Base-by-base conservation (phyloP, 2,888 invertebrate species). In the Drosophila melanosoma region DNA sequence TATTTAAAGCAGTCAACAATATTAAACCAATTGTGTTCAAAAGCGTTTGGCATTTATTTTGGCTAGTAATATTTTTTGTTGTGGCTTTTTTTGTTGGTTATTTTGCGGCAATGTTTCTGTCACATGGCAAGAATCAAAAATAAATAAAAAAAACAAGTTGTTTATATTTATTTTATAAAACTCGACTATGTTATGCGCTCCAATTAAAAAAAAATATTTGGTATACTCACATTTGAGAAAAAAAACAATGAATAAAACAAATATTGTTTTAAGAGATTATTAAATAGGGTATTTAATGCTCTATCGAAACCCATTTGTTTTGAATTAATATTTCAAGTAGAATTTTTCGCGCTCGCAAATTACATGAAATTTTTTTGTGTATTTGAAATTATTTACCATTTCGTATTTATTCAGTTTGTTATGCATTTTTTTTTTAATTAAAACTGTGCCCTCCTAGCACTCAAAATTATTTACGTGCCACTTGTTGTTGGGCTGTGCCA, bases 81-180 rank as follows among this genome's bases (percentile, higher is more conserved):
- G 48, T n/a, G 57, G 40, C n/a, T 74, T 56, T 68, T 63, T 33
- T 56, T 70, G 60, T 62, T 51, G 29, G 42, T 56, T 56, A n/a
- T 29, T 29, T 6, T 69, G 51, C 40, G 3, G 12, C 11, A 49
- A 51, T 69, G 64, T 63, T 36, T 56, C 74, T 77, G 83, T 70
- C 87, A 70, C 63, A 74, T 82, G 68, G 65, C 71, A 69, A 69
- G 79, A 82, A 74, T 79, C 77, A 48, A 82, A 73, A 64, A 73
- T 56, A 56, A 69, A 51, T 54, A 60, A 36, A 52, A 36, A 52
- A 42, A 33, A 12, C 15, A 35, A 35, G n/a, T 36, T 20, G 23
- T 20, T 42, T 20, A 7, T 15, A 15, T 36, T n/a, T 12, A 11
- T 15, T 7, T 8, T n/a, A 4, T 2, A 20, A 33, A 33, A 35